phyloP scores from a whole-genome alignment of 1,140 invertebrate genomes.

The Neoseiulus cucumeris region DNA sequence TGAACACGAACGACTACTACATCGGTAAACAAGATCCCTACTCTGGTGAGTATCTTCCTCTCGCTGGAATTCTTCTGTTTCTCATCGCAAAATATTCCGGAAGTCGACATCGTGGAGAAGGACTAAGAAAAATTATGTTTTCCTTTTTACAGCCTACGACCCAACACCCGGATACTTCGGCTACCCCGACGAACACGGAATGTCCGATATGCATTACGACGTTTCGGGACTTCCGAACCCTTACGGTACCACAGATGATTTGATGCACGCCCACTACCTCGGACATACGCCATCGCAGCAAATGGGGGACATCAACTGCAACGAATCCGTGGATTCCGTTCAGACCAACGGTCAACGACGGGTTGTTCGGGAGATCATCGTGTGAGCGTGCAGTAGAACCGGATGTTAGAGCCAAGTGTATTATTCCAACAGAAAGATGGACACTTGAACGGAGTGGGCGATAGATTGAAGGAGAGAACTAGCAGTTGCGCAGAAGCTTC shows the following conservation, averaged over 20 bases:
- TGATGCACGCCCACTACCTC: conserved; percentile 27
- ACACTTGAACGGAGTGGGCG: too few species aligned
- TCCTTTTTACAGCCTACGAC: conserved; percentile 14
- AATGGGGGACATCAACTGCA: conserved; percentile 77
- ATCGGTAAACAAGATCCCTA: conserved; percentile 3
- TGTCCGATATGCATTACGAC: conserved; percentile 37
- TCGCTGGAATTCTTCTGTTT: too few species aligned
- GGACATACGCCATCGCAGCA: conserved; percentile 56
- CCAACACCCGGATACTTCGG: conserved; percentile 56
- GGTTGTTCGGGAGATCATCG: conserved; percentile 81
- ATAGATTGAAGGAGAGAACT: too few species aligned
- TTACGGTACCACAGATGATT: conserved; percentile 43
- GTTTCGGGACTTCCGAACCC: conserved; percentile 69
- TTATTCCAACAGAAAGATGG: too few species aligned
- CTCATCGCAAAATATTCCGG: too few species aligned
- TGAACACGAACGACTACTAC: conserved; percentile 11
- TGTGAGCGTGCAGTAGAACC: conserved; percentile 35
- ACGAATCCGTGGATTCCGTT: conserved; percentile 43
- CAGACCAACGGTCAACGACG: conserved; percentile 37
- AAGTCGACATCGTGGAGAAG: neutral
- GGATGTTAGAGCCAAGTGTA: too few species aligned
- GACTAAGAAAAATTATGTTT: conserved; percentile 12
- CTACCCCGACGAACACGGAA: neutral
- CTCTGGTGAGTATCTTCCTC: conserved; percentile 14
- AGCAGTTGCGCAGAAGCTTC: too few species aligned